Evolutionary conservation across 2,113 vertebrate genomes (phyloP).

Genomic region (Oreamnos americanus): DNA sequence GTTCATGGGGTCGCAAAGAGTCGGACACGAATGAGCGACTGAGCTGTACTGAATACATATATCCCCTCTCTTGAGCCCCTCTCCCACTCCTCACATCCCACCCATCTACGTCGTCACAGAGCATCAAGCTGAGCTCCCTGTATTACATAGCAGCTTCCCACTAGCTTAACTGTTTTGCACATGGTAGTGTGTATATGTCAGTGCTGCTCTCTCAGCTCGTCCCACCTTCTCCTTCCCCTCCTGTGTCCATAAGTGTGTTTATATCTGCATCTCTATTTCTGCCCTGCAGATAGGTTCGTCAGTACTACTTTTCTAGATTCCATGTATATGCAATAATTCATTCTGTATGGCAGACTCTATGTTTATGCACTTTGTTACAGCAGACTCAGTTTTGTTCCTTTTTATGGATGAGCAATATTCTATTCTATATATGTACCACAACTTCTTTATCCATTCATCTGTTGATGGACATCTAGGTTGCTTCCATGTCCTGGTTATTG

Average conservation of each 20-base stretch:
- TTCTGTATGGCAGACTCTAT: neutral
- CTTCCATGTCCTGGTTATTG: neutral
- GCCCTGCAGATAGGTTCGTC: neutral
- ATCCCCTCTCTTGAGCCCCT: neutral
- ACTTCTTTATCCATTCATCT: neutral
- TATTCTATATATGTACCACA: neutral
- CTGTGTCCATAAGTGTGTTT: neutral
- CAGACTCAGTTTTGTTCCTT: neutral
- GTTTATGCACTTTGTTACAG: neutral
- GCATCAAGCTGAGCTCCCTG: neutral
- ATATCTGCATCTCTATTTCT: neutral
- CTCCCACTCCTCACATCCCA: neutral
- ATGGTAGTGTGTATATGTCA: neutral
- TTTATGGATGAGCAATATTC: neutral
- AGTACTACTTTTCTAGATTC: neutral
- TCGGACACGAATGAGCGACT: fast-evolving
- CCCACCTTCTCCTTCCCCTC: neutral
- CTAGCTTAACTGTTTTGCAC: neutral
- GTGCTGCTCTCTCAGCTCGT: neutral
- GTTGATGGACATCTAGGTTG: neutral
- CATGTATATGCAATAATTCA: neutral
- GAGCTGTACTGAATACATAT: neutral
- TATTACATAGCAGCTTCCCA: neutral
- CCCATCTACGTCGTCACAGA: neutral
- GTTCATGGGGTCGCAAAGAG: neutral